Evolutionary conservation across 1,140 invertebrate species (phyloP).

Genomic region (Aphelenchoides fujianensis): DNA sequence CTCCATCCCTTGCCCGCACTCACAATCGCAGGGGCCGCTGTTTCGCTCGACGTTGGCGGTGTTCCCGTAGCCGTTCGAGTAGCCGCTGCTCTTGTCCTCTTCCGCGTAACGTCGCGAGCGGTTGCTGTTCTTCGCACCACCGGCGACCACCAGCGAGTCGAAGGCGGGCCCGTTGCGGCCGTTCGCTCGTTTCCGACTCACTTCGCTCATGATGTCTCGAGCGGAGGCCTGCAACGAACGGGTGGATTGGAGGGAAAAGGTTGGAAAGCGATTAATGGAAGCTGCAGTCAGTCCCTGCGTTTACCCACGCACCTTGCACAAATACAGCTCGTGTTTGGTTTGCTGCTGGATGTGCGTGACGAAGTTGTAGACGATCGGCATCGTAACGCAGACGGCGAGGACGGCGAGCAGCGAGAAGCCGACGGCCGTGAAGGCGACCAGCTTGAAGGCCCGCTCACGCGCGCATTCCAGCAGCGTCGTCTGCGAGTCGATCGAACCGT

Average conservation of each 20-base stretch:
- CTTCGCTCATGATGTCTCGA: slow-evolving; percentile 49
- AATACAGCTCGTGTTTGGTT: slow-evolving; percentile 58
- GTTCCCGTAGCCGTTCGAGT: not conserved
- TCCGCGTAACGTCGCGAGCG: slow-evolving; percentile 43
- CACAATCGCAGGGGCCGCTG: slow-evolving; percentile 24
- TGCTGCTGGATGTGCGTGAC: slow-evolving; percentile 60
- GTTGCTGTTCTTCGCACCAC: slow-evolving; percentile 16
- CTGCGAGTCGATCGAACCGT: too few relatives aligned
- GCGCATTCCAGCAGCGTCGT: slow-evolving; percentile 43
- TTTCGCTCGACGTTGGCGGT: not conserved
- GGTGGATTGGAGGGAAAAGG: not conserved
- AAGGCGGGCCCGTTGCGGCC: not conserved
- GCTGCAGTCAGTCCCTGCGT: not conserved
- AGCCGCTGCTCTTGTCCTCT: slow-evolving; percentile 12
- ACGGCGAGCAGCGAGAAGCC: slow-evolving; percentile 59
- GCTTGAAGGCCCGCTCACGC: slow-evolving; percentile 58
- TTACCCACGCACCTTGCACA: slow-evolving; percentile 54
- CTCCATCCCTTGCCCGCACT: too few relatives aligned
- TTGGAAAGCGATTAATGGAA: not conserved
- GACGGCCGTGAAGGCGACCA: slow-evolving; percentile 59
- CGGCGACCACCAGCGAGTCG: slow-evolving; percentile 13
- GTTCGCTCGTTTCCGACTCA: slow-evolving; percentile 30
- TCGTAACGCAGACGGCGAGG: slow-evolving; percentile 50
- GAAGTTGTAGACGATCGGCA: slow-evolving; percentile 63
- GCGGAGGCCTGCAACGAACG: slow-evolving; percentile 43